These are phyloP conservation scores for Dendroctonus valens DNA, from an alignment of 1,140 invertebrate species.

Conservation along the genomic window DNA sequence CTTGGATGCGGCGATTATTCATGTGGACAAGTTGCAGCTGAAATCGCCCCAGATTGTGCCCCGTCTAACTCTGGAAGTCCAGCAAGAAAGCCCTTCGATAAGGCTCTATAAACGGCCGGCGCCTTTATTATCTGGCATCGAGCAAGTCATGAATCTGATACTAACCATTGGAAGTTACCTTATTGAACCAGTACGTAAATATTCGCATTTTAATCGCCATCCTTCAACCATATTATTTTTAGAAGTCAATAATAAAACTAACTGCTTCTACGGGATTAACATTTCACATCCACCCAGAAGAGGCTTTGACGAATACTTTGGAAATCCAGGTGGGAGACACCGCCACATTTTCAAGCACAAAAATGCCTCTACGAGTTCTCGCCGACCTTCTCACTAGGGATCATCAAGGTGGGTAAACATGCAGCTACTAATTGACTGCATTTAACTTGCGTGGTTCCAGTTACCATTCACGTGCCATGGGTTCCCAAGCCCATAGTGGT, in stretches of 20 bases:
- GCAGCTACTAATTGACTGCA: neutral
- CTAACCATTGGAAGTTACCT: slow-evolving; percentile 65
- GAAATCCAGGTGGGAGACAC: slow-evolving; percentile 63
- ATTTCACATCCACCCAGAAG: slow-evolving; percentile 46
- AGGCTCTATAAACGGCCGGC: slow-evolving; percentile 54
- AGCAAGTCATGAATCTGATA: slow-evolving; percentile 66
- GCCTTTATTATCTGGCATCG: slow-evolving; percentile 65
- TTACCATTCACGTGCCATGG: slow-evolving; percentile 74
- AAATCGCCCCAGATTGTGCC: slow-evolving; percentile 53
- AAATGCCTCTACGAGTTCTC: slow-evolving; percentile 64
- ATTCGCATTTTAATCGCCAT: slow-evolving; percentile 6
- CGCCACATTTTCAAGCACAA: slow-evolving; percentile 67
- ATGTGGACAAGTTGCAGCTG: slow-evolving; percentile 58
- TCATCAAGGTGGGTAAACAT: slow-evolving; percentile 54
- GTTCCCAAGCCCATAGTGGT: slow-evolving; percentile 65
- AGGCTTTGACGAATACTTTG: slow-evolving; percentile 57
- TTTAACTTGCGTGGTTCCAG: slow-evolving; percentile 8
- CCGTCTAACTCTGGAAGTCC: slow-evolving; percentile 56
- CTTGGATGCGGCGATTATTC: slow-evolving; percentile 60
- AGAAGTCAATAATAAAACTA: slow-evolving; percentile 57
- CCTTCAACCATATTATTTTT: slow-evolving; percentile 23
- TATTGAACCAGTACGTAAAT: slow-evolving; percentile 44
- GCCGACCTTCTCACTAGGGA: slow-evolving; percentile 73
- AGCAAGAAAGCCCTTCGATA: slow-evolving; percentile 56
- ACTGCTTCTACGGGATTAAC: slow-evolving; percentile 59